These are phyloP conservation scores for Amazona guildingii DNA, from an alignment of 2,113 vertebrate genomes.

Conservation along the genomic window DNA sequence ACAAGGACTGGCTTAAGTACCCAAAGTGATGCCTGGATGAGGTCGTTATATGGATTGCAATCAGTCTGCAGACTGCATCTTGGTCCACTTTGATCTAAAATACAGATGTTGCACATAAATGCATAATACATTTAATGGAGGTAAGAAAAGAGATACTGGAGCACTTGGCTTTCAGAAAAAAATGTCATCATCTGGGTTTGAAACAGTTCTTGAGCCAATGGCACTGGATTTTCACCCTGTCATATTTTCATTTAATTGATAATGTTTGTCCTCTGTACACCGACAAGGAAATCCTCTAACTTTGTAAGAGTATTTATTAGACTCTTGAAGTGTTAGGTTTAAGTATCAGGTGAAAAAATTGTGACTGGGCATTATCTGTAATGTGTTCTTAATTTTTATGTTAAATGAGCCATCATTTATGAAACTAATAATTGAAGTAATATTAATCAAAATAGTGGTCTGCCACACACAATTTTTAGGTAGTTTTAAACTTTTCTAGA, in stretches of 20 bases:
- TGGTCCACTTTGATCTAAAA: background rate
- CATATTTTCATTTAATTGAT: background rate
- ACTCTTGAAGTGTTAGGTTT: background rate
- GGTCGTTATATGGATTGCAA: rapidly evolving
- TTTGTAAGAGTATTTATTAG: background rate
- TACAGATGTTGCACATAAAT: background rate
- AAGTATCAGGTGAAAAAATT: background rate
- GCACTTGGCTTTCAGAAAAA: background rate
- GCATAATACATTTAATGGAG: background rate
- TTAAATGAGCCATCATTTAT: background rate
- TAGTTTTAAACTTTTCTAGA: conserved; percentile 65
- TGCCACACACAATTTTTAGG: conserved; percentile 33
- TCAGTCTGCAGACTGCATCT: background rate
- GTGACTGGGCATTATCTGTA: background rate
- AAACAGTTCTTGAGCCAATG: background rate
- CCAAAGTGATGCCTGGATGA: background rate
- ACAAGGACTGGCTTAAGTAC: background rate
- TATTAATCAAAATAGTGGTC: conserved; percentile 21
- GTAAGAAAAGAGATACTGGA: background rate
- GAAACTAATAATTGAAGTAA: conserved; percentile 16
- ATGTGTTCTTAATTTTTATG: background rate
- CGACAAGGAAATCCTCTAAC: background rate
- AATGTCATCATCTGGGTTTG: background rate
- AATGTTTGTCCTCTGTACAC: background rate
- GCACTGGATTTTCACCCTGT: background rate